phyloP scores from a whole-genome alignment of 2,888 invertebrate genomes.

The Fragum whitleyi region DNA sequence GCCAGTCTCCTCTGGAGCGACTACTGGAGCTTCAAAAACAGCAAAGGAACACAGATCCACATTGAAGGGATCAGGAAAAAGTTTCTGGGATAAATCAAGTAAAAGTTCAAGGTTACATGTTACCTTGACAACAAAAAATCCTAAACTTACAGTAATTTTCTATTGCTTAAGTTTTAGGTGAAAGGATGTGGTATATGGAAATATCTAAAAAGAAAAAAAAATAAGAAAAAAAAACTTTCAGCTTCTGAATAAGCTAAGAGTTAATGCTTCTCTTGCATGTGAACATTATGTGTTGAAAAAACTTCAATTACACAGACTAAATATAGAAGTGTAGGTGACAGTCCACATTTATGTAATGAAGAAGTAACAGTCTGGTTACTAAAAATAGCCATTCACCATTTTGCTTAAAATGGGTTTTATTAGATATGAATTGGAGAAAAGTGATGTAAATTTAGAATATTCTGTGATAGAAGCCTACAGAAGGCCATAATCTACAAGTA shows the following conservation, averaged over 20 bases:
- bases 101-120: slow-evolving; percentile 42
- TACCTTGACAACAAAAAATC: slow-evolving; percentile 42
- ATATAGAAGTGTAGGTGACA: neutral
- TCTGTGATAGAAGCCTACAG: neutral
- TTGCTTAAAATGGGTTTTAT: neutral
- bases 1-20: slow-evolving; percentile 92
- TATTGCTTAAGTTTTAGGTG: neutral
- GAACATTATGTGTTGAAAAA: neutral
- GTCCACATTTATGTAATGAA: neutral
- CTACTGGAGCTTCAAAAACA: slow-evolving; percentile 92
- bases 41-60: slow-evolving; percentile 83
- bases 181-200: neutral
- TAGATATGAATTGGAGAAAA: neutral
- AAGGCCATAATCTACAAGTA: neutral
- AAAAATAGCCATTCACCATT: neutral
- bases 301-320: neutral
- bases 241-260: neutral
- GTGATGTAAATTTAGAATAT: neutral
- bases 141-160: neutral
- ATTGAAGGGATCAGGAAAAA: slow-evolving; percentile 74
- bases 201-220: neutral
- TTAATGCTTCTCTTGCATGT: neutral
- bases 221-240: no score
- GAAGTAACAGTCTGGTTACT: neutral
- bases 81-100: slow-evolving; percentile 39